Evolutionary conservation across 2,797 vertebrate genomes (phyloP).

Genomic region (Poeciliopsis paucimaculata): DNA sequence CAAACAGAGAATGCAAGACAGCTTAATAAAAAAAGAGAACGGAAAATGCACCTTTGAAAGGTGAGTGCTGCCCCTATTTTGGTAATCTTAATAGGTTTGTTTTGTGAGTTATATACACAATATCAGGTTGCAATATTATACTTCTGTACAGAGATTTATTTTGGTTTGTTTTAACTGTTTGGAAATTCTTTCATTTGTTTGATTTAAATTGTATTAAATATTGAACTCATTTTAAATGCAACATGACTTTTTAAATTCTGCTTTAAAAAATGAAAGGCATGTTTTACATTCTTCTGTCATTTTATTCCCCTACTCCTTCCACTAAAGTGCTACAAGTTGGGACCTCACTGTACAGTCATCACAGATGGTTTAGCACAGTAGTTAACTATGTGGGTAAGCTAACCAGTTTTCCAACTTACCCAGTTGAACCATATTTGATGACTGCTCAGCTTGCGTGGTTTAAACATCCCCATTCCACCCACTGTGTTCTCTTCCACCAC

Average conservation of each 20-base stretch:
- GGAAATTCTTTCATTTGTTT: conserved; percentile 74
- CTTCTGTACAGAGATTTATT: conserved; percentile 76
- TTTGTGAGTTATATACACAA: conserved; percentile 84
- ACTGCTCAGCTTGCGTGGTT: conserved; percentile 67
- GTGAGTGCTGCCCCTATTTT: conserved; percentile 67
- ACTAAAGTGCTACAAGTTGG: conserved; percentile 62
- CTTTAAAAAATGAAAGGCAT: conserved; percentile 73
- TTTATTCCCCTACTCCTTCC: conserved; percentile 27
- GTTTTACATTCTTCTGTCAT: conserved; percentile 73
- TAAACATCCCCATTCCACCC: conserved; percentile 54
- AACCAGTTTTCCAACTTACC: conserved; percentile 40
- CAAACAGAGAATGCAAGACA: conserved; percentile 58
- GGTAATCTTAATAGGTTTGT: conserved; percentile 63
- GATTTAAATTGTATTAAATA: conserved; percentile 74
- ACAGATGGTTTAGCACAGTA: conserved; percentile 49
- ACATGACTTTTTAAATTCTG: conserved; percentile 70
- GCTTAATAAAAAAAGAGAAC: conserved; percentile 49
- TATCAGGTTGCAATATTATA: conserved; percentile 87
- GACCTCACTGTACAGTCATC: conserved; percentile 70
- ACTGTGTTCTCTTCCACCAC: conserved; percentile 68
- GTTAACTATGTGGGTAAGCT: conserved; percentile 33
- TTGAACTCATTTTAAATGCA: conserved; percentile 72
- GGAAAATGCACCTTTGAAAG: conserved; percentile 49
- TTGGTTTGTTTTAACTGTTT: conserved; percentile 67
- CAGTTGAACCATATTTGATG: conserved; percentile 61